A percentile compares a stretch with the other conserved stretches of the same genome.
phyloP scores from a whole-genome alignment of 1,140 invertebrate genomes.

The honey bee (Apis mellifera) region DNA sequence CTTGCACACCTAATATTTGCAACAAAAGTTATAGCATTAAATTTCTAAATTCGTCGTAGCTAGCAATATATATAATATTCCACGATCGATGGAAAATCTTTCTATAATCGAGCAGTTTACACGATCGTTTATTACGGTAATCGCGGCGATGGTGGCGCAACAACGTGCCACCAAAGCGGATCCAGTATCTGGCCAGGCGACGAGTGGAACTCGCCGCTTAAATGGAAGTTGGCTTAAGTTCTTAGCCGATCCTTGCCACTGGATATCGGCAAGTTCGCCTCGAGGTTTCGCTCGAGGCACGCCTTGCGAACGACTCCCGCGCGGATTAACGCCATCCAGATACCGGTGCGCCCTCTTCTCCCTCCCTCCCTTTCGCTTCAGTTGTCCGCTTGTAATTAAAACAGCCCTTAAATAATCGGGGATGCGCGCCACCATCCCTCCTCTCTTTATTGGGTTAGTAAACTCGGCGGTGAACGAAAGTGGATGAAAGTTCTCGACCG shows the following conservation, averaged over 20 bases:
- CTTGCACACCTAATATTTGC: too few relatives aligned
- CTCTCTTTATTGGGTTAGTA: not conserved
- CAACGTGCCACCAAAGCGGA: conserved; percentile 52
- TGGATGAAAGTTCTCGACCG: not conserved
- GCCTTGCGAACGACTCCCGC: conserved; percentile 53
- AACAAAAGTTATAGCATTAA: too few relatives aligned
- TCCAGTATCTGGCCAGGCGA: conserved; percentile 39
- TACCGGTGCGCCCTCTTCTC: conserved; percentile 15
- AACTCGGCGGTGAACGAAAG: not conserved
- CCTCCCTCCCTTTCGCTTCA: not conserved
- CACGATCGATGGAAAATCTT: too few relatives aligned
- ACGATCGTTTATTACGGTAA: conserved; percentile 44
- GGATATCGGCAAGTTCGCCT: conserved; percentile 56
- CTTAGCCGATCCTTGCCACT: conserved; percentile 55
- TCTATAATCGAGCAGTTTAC: conserved; percentile 31
- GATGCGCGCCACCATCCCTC: not conserved
- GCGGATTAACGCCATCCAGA: conserved; percentile 57
- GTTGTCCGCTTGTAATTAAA: conserved; percentile 28
- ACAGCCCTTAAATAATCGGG: conserved; percentile 37
- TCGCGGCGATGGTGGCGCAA: conserved; percentile 37
- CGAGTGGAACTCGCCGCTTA: conserved; percentile 49
- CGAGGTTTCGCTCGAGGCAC: conserved; percentile 42
- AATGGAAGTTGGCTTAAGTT: conserved; percentile 66
- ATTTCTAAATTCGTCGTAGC: too few relatives aligned
- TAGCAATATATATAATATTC: too few relatives aligned